Base-by-base conservation (phyloP, 2,797 vertebrate genomes). In the Oophaga sylvatica region DNA sequence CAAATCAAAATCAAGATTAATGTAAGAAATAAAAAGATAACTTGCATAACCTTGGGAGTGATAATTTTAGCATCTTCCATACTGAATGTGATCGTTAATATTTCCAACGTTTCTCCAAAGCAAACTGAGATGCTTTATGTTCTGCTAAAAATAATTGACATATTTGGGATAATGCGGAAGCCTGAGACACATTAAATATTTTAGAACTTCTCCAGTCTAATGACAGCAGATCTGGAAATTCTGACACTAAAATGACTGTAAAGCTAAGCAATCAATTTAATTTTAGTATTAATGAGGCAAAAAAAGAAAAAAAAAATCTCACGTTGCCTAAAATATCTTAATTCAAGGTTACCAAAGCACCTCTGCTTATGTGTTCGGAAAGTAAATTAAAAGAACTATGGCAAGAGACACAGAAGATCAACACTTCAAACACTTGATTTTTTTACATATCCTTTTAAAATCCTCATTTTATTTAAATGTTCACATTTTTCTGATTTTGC, bases 381-480 rank as follows among this genome's bases (percentile, higher is more conserved):
- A 86, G 83, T 65, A 82, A 88, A 89, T 89, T 81, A 89, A 83
- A 26, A 77, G 73, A 48, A 78, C 53, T 3, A 76, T 71, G 53
- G 22, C 60, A 75, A 89, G 77, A 84, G 81, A 80, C 53, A 68
- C 31, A 17, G 62, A 82, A 77, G 68, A 77, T 77, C n/a, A 41
- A 85, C 60, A 89, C 79, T 89, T 89, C 83, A 89, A 86, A 86
- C 84, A 41, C 83, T 65, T 53, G 41, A 70, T 57, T 75, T 45
- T 89, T 86, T 79, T 76, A 78, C 70, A 85, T 71, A 79, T 45
- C 83, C 56, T 86, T 83, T 85, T 79, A 59, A 81, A 68, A 59
- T 53, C 20, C 31, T 75, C 19, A 78, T 89, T 82, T 86, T 78
- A 89, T 89, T 83, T 63, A 82, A 86, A 82, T 86, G 70, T 68